Conservation (phyloP, 2,888 invertebrate genomes). For the Sarcophaga subvicina region DNA sequence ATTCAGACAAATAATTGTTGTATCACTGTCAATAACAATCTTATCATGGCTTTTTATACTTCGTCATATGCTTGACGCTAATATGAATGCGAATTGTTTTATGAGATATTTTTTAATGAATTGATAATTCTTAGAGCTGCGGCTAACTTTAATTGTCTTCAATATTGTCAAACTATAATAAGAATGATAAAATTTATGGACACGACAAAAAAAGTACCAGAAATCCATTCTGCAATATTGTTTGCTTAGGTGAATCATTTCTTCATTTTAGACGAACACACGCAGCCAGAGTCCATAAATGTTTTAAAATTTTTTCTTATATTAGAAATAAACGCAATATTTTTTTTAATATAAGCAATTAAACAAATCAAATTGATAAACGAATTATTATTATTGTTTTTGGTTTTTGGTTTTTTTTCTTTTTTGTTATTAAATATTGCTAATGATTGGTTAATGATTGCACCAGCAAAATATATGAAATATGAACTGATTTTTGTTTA, state of each 20-base stretch:
- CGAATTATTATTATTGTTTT: neutral
- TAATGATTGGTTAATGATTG: neutral
- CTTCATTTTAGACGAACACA: neutral
- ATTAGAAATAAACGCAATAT: too few species aligned
- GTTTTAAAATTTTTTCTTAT: neutral
- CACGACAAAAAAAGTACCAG: neutral
- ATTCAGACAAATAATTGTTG: neutral
- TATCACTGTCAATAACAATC: slow-evolving; percentile 2
- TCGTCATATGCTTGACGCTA: slow-evolving; percentile 2
- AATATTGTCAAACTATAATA: too few species aligned
- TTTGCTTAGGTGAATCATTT: neutral
- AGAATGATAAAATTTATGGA: neutral
- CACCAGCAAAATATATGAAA: neutral
- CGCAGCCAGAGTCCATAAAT: neutral
- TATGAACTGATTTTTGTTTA: neutral
- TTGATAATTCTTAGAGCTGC: neutral
- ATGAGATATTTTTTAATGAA: too few species aligned
- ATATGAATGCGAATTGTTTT: neutral
- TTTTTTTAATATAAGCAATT: too few species aligned
- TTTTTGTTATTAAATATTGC: neutral
- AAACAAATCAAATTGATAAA: neutral
- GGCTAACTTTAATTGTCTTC: neutral
- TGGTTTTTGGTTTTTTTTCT: neutral
- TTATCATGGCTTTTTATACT: neutral
- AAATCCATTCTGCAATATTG: neutral